These are phyloP conservation scores for Shargacucullia verbasci DNA, from an alignment of 2,888 invertebrate genomes.

Conservation along the genomic window DNA sequence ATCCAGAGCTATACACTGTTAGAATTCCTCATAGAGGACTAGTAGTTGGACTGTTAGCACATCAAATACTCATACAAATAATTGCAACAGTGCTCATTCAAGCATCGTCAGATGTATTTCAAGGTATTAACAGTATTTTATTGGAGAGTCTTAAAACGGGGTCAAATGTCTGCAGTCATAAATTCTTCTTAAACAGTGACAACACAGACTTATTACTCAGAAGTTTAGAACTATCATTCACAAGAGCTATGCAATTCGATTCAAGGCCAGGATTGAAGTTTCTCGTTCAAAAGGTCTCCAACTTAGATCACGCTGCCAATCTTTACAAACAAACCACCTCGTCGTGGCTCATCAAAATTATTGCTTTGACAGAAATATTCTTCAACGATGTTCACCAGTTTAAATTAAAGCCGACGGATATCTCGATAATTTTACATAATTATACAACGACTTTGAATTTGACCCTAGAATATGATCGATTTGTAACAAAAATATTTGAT, in stretches of 20 bases:
- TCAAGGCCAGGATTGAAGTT: slow-evolving; percentile 97
- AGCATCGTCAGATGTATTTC: slow-evolving; percentile 90
- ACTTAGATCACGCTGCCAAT: slow-evolving; percentile 95
- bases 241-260: slow-evolving; percentile 95
- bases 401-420: slow-evolving; percentile 89
- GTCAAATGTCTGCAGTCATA: slow-evolving; percentile 80
- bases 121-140: slow-evolving; percentile 90
- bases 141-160: slow-evolving; percentile 85
- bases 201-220: slow-evolving; percentile 93
- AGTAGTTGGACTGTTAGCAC: slow-evolving; percentile 96
- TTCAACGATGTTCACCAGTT: slow-evolving; percentile 92
- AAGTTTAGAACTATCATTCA: slow-evolving; percentile 94
- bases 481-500: slow-evolving; percentile 89
- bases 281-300: slow-evolving; percentile 97
- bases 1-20: slow-evolving; percentile 93
- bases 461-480: slow-evolving; percentile 88
- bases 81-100: slow-evolving; percentile 96
- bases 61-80: slow-evolving; percentile 97
- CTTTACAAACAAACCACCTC: slow-evolving; percentile 97
- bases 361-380: slow-evolving; percentile 95
- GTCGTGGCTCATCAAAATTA: slow-evolving; percentile 96
- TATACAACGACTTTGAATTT: slow-evolving; percentile 88
- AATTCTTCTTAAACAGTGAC: slow-evolving; percentile 87
- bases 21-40: slow-evolving; percentile 96
- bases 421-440: slow-evolving; percentile 90